Percentiles rank a stretch among this genome's conserved stretches.
These are phyloP conservation scores for Paradoxurus hermaphroditus DNA, from an alignment of 2,113 vertebrate genomes.

Conservation along the genomic window DNA sequence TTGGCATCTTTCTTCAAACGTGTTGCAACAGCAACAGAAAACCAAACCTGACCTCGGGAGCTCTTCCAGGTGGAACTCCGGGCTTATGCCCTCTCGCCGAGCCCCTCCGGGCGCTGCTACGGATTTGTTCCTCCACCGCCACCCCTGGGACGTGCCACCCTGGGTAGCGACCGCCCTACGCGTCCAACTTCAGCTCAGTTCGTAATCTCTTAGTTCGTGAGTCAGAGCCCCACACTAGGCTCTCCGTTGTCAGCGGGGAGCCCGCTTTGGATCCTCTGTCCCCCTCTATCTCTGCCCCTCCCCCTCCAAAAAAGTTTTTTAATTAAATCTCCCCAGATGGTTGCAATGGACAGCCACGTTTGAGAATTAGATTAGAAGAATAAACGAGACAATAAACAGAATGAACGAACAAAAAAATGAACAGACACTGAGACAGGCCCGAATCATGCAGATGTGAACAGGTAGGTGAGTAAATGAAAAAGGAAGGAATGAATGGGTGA, in stretches of 20 bases:
- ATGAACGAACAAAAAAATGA: neutral
- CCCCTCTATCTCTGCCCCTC: too few relatives aligned
- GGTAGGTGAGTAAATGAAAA: neutral
- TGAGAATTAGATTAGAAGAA: neutral
- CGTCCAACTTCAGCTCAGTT: too few relatives aligned
- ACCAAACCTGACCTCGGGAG: neutral
- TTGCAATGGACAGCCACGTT: neutral
- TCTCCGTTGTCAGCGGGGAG: too few relatives aligned
- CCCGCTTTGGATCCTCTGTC: too few relatives aligned
- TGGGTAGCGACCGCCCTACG: neutral
- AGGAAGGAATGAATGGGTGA: neutral
- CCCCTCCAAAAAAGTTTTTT: neutral
- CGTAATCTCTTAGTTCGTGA: too few relatives aligned
- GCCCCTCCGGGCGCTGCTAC: neutral
- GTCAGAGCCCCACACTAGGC: too few relatives aligned
- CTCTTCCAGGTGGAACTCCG: neutral
- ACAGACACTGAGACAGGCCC: neutral
- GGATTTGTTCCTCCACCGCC: neutral
- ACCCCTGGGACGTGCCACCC: neutral
- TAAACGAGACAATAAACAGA: neutral
- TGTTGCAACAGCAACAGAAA: neutral
- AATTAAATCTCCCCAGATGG: neutral
- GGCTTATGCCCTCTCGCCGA: neutral
- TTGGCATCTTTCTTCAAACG: neutral
- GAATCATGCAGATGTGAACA: neutral